phyloP scores from a whole-genome alignment of 2,797 vertebrate genomes.

The Protonibea diacanthus region DNA sequence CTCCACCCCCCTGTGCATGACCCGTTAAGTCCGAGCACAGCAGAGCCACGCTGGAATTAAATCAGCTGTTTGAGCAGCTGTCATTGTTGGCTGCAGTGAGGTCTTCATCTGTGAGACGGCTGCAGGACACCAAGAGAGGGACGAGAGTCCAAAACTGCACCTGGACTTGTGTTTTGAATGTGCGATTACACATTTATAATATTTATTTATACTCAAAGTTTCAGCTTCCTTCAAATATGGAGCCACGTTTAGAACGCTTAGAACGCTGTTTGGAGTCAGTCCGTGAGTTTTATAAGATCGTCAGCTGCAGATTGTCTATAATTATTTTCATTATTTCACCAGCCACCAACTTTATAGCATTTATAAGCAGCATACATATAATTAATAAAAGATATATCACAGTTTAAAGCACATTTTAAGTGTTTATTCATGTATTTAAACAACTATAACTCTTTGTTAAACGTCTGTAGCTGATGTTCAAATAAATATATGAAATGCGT shows the following conservation, averaged over 20 bases:
- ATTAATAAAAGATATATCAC: background rate
- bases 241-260: background rate
- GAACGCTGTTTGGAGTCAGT: background rate
- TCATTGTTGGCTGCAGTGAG: conserved; percentile 23
- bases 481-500: background rate
- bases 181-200: background rate
- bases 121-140: conserved; percentile 16
- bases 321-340: background rate
- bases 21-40: conserved; percentile 46
- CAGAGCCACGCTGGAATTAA: conserved; percentile 40
- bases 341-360: background rate
- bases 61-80: conserved; percentile 65
- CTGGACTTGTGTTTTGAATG: background rate
- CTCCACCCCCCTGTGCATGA: conserved; percentile 21
- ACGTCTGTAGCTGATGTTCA: background rate
- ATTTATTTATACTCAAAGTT: background rate
- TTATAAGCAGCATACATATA: background rate
- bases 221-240: background rate
- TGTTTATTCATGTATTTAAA: background rate
- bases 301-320: background rate
- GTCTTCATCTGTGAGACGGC: conserved; percentile 36
- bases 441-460: background rate
- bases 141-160: conserved; percentile 18
- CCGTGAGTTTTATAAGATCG: background rate
- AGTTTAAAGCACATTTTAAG: background rate